Evolutionary conservation across 1,140 invertebrate genomes (phyloP).

Genomic region (Drosophila eugracilis): DNA sequence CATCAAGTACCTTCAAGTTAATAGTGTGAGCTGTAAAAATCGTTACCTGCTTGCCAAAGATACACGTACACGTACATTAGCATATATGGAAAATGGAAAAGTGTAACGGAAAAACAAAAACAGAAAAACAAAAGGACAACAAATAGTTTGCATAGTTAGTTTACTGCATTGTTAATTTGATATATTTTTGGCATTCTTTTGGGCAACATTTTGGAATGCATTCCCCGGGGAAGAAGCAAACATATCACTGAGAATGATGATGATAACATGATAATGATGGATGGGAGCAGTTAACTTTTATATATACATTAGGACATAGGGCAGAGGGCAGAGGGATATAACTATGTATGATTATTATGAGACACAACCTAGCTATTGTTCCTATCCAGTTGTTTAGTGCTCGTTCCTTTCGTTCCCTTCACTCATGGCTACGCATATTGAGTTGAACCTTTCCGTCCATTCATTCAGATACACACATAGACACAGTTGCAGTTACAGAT

Average conservation of each 20-base stretch:
- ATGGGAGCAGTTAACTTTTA: slow-evolving; percentile 42
- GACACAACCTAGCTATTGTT: slow-evolving; percentile 59
- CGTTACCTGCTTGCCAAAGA: slow-evolving; percentile 84
- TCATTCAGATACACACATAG: slow-evolving; percentile 60
- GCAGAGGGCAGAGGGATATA: slow-evolving; percentile 8
- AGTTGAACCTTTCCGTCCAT: slow-evolving; percentile 79
- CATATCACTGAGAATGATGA: slow-evolving; percentile 57
- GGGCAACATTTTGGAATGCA: slow-evolving; percentile 78
- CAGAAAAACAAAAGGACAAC: slow-evolving; percentile 19
- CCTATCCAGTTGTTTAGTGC: slow-evolving; percentile 55
- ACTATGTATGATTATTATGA: slow-evolving; percentile 1
- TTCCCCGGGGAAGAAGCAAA: slow-evolving; percentile 41
- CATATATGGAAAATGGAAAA: slow-evolving; percentile 42
- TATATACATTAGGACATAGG: slow-evolving; percentile 25
- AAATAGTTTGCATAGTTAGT: slow-evolving; percentile 48
- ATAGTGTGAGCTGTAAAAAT: slow-evolving; percentile 85
- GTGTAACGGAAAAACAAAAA: slow-evolving; percentile 23
- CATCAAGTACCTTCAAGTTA: slow-evolving; percentile 82
- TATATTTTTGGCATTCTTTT: slow-evolving; percentile 35
- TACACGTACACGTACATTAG: slow-evolving; percentile 51
- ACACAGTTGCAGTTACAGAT: slow-evolving; percentile 15
- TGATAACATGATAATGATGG: no score
- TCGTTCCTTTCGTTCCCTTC: slow-evolving; percentile 35
- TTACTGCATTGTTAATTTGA: slow-evolving; percentile 23
- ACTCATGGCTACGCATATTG: slow-evolving; percentile 52